phyloP scores from a whole-genome alignment of 2,113 vertebrate species.

The Corythornis cristatus region DNA sequence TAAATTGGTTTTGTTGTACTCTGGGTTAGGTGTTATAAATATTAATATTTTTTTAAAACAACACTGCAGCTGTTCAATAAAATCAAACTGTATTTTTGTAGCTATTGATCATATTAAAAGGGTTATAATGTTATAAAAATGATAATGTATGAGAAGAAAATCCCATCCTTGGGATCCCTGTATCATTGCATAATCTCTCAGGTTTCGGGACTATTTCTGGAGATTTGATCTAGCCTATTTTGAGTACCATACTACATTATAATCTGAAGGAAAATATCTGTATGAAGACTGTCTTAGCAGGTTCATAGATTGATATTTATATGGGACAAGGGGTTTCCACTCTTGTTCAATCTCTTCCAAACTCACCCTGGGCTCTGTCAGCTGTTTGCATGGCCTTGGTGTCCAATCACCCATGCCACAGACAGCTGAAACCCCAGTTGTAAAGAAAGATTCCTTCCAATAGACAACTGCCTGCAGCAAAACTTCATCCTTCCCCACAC shows the following conservation, averaged over 20 bases:
- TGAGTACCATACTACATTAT: neutral
- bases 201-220: neutral
- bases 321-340: neutral
- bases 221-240: neutral
- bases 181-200: neutral
- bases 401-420: accelerated
- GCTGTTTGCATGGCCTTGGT: neutral
- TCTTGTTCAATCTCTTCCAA: neutral
- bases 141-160: neutral
- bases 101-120: neutral
- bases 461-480: neutral
- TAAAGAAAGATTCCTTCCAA: neutral
- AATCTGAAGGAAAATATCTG: neutral
- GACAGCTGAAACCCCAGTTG: neutral
- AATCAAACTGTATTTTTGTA: neutral
- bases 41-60: neutral
- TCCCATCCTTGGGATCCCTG: accelerated
- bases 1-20: neutral
- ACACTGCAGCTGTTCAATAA: neutral
- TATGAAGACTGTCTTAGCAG: neutral
- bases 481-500: neutral
- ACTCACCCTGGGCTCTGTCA: neutral
- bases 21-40: neutral
- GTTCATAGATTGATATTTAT: neutral
- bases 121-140: neutral